Evolutionary conservation across 2,888 invertebrate species (phyloP), one percentile per base, ranked within the genome.

Genomic region (Schizaphis graminum): DNA sequence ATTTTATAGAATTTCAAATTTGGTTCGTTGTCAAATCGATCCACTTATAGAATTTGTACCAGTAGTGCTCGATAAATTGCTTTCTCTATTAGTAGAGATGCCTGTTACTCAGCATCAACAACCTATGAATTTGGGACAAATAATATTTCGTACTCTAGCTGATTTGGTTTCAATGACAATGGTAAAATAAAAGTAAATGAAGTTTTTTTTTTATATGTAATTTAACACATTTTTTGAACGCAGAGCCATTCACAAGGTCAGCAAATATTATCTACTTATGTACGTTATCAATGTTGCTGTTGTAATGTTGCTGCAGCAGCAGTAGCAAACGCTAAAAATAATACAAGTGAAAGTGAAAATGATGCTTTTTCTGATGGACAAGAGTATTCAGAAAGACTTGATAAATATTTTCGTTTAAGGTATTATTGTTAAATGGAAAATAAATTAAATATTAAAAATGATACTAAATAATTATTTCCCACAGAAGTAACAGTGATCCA

Each of bases 1-100:
- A 35, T 85, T 90, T 94, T 95, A 24, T 95, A 97, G 98, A 89
- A 97, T 98, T 91, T 95, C 97, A 28, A 98, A 98, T 95, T 96
- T 99, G 89, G 97, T 97, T 8, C 97, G 97, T 26, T 98, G 98
- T 0, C 97, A 97, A 95, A 97, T 98, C 44, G 98, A 98, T 95
- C 97, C 97, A 0, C 96, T 99, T 89, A 97, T 98, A 0, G 97
- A 97, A 95, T 98, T 98, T 96, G 96, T 99, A 94, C 98, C 98
- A 0, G 97, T 98, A 85, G 96, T 98, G 67, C 96, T 98, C 95
- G 98, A 99, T 96, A 98, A 98, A 96, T 96, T 99, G 91, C 96
- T 99, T 94, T 97, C 97, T 91, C 96, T 99, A 92, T 96, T 99
- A 94, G 97, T 98, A 47, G 97, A 98, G 95, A 98, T 98, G 11